Percentiles rank a stretch among this genome's conserved stretches.
Conservation (phyloP, 2,888 invertebrate species). For the Diploptera punctata region DNA sequence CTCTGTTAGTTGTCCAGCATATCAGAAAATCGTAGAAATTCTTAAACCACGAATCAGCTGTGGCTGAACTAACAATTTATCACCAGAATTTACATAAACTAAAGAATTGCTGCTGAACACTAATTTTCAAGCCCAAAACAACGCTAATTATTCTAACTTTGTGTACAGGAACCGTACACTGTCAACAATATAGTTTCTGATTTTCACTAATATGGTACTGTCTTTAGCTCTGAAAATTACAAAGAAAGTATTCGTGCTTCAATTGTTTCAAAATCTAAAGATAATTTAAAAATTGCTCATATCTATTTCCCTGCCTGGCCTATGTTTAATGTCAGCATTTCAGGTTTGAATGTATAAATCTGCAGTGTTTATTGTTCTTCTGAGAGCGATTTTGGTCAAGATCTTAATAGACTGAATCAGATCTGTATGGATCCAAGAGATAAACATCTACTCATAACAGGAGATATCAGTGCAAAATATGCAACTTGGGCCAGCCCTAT, state of each 20-base stretch:
- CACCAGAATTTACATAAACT: background rate
- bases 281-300: too few relatives aligned
- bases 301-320: too few relatives aligned
- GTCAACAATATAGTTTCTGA: too few relatives aligned
- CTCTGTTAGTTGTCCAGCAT: background rate
- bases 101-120: background rate
- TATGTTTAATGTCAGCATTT: too few relatives aligned
- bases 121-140: background rate
- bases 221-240: too few relatives aligned
- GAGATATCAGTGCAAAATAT: background rate
- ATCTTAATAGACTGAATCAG: too few relatives aligned
- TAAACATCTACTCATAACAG: background rate
- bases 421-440: background rate
- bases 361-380: too few relatives aligned
- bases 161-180: conserved; percentile 5
- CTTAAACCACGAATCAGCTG: background rate
- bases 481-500: background rate
- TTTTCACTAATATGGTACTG: too few relatives aligned
- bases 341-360: too few relatives aligned
- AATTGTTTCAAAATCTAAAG: too few relatives aligned
- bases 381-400: too few relatives aligned
- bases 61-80: background rate
- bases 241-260: too few relatives aligned
- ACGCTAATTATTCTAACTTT: background rate
- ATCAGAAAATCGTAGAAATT: background rate